Percentiles rank a stretch among this genome's conserved stretches.
Conservation (phyloP, 2,113 vertebrate genomes). For the Zeus faber region DNA sequence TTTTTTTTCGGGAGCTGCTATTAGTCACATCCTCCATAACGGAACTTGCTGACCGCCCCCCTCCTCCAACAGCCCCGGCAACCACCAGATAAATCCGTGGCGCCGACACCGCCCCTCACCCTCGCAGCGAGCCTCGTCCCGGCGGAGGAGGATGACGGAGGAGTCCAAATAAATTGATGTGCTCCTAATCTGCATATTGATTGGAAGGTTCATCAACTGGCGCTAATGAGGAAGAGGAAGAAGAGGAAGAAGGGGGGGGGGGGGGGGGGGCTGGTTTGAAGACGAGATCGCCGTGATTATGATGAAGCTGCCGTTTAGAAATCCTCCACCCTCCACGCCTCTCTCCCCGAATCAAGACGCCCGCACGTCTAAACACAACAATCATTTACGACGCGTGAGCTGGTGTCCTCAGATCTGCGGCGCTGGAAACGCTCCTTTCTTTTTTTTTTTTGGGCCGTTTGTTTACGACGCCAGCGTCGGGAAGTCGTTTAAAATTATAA, state of each 20-base stretch:
- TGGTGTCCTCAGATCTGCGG: slow-evolving; percentile 32
- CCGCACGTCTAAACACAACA: slow-evolving; percentile 35
- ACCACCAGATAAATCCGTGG: no score
- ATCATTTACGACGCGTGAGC: slow-evolving; percentile 55
- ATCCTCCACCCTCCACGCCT: no score
- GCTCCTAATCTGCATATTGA: slow-evolving; percentile 74
- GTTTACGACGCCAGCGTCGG: no score
- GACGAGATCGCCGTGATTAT: slow-evolving; percentile 65
- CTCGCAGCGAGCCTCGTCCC: neutral
- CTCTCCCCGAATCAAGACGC: slow-evolving; percentile 50
- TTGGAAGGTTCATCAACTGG: slow-evolving; percentile 72
- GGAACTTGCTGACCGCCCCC: no score
- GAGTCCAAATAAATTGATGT: slow-evolving; percentile 61
- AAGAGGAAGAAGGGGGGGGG: slow-evolving; percentile 19
- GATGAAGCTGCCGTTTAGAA: slow-evolving; percentile 58
- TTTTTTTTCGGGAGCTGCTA: no score
- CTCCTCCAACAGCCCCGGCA: no score
- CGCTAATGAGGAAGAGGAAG: slow-evolving; percentile 58
- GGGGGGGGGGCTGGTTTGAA: slow-evolving; percentile 44
- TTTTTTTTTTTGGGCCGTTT: no score
- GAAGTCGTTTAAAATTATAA: no score
- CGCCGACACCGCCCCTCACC: neutral
- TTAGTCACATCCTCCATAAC: no score
- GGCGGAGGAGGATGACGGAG: slow-evolving; percentile 22
- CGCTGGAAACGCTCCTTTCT: slow-evolving; percentile 24